phyloP scores from a whole-genome alignment of 2,797 vertebrate genomes.

The Catharus ustulatus region DNA sequence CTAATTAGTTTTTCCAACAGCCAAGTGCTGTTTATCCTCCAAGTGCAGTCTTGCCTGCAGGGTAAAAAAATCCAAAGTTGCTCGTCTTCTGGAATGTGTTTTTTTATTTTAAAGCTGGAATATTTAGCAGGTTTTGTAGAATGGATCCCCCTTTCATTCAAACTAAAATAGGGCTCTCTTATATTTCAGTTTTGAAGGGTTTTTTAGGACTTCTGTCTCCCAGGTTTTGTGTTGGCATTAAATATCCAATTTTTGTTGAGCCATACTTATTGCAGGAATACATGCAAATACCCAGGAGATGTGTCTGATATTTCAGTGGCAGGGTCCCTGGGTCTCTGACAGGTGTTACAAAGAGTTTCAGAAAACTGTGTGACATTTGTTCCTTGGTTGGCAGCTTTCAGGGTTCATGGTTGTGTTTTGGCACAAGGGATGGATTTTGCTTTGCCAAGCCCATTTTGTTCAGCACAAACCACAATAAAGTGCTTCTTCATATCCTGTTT shows the following conservation, averaged over 20 bases:
- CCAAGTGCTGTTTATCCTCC: not conserved
- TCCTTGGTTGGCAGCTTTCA: not conserved
- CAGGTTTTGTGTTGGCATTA: not conserved
- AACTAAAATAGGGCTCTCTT: not conserved
- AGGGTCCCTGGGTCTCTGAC: not conserved
- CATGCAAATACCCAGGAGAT: not conserved
- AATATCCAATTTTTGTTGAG: not conserved
- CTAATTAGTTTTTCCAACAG: not conserved
- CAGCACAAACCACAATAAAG: not conserved
- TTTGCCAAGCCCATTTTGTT: not conserved
- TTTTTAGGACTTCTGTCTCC: not conserved
- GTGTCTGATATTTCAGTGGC: not conserved
- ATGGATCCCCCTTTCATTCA: not conserved
- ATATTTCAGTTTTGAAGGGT: not conserved
- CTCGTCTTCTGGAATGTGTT: not conserved
- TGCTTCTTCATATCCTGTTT: not conserved
- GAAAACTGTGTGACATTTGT: not conserved
- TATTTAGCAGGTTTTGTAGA: not conserved
- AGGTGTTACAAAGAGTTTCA: not conserved
- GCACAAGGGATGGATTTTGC: not conserved
- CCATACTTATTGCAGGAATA: not conserved
- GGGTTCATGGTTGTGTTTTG: not conserved
- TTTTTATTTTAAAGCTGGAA: not conserved
- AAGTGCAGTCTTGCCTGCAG: not conserved
- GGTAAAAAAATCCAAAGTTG: not conserved